Conservation (phyloP, 2,888 invertebrate genomes). For the Pollenia labialis region DNA sequence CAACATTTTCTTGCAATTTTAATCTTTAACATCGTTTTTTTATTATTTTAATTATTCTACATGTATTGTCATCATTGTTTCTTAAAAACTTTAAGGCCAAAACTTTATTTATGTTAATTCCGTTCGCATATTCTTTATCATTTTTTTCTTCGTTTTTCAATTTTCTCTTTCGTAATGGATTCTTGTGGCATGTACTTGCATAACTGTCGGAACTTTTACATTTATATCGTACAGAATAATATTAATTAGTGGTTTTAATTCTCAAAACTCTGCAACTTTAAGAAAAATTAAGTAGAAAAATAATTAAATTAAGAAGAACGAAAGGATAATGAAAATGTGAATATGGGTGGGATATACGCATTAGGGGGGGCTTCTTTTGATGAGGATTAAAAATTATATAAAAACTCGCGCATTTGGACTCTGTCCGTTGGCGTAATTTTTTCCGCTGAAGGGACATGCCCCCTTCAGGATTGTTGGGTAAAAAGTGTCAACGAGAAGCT, state of each 20-base stretch:
- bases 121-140: not conserved
- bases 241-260: constrained; percentile 53
- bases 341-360: not conserved
- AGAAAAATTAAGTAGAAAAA: not conserved
- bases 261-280: constrained; percentile 16
- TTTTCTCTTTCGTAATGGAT: constrained; percentile 27
- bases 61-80: not conserved
- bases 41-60: not conserved
- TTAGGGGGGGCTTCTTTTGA: not conserved
- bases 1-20: not conserved
- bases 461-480: too few relatives aligned
- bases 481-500: too few relatives aligned
- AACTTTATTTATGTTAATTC: not conserved
- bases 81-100: not conserved
- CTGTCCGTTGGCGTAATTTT: too few relatives aligned
- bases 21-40: not conserved
- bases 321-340: constrained; percentile 19
- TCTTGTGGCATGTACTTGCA: constrained; percentile 11
- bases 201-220: constrained; percentile 36
- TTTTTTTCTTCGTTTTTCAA: constrained; percentile 7
- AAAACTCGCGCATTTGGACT: too few relatives aligned
- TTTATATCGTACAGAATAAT: constrained; percentile 38
- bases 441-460: too few relatives aligned
- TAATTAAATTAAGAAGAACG: constrained; percentile 1
- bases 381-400: too few relatives aligned